phyloP scores from a whole-genome alignment of 1,140 invertebrate species.

The Ptiloglossa arizonensis region DNA sequence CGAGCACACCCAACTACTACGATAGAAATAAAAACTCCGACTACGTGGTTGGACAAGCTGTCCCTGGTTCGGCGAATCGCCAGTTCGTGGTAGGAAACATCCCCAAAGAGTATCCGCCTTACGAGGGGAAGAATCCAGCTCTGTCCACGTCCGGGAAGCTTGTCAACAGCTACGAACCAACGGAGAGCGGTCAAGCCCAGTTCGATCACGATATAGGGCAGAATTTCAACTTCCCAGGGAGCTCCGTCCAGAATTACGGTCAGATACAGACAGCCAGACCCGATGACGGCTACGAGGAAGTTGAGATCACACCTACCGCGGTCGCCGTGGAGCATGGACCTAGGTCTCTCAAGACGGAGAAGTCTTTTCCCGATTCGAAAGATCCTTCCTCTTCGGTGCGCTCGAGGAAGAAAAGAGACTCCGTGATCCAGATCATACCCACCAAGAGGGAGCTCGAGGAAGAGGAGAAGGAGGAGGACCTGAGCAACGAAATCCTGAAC shows the following conservation, averaged over 20 bases:
- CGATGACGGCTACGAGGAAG: conserved; percentile 72
- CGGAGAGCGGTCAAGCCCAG: conserved; percentile 35
- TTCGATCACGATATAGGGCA: conserved; percentile 61
- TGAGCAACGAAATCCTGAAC: conserved; percentile 79
- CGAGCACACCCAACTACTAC: conserved; percentile 71
- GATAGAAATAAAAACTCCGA: conserved; percentile 66
- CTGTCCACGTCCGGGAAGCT: conserved; percentile 28
- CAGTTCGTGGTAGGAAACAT: conserved; percentile 79
- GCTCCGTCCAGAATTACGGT: conserved; percentile 44
- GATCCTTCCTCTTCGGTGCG: neutral
- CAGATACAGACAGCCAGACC: conserved; percentile 40
- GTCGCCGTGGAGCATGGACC: conserved; percentile 82
- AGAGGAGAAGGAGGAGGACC: conserved; percentile 69
- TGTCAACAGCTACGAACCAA: conserved; percentile 10
- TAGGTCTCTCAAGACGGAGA: conserved; percentile 74
- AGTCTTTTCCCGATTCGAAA: neutral
- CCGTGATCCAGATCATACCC: conserved; percentile 76
- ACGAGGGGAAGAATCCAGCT: conserved; percentile 36
- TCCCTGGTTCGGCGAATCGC: conserved; percentile 63
- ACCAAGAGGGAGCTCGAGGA: conserved; percentile 69
- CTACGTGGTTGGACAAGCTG: conserved; percentile 48
- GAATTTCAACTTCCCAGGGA: conserved; percentile 63
- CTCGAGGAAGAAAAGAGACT: conserved; percentile 60
- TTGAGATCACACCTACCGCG: conserved; percentile 73
- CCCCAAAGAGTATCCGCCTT: conserved; percentile 73